Conservation (phyloP, 2,797 vertebrate species). For the Ibycter americanus region DNA sequence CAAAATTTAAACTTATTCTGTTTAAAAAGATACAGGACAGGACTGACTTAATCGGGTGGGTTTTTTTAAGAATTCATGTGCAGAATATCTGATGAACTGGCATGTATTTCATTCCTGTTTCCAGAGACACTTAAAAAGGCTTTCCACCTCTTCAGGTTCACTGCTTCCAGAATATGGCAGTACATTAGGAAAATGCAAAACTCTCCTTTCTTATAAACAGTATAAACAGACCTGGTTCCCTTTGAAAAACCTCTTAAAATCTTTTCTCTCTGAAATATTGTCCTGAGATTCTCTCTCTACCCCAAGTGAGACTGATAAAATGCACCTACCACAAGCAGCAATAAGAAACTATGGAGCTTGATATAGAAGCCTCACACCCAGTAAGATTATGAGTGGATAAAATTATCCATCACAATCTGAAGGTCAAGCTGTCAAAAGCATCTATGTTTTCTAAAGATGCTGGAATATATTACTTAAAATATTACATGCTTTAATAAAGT, state of each 20-base stretch:
- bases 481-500: background rate
- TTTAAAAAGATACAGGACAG: background rate
- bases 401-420: background rate
- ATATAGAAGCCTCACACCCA: background rate
- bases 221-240: background rate
- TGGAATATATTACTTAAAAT: background rate
- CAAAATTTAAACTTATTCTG: background rate
- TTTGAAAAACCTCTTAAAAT: background rate
- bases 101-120: background rate
- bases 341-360: background rate
- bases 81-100: background rate
- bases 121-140: background rate
- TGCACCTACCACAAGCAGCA: background rate
- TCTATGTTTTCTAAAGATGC: background rate
- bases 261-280: background rate
- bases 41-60: background rate
- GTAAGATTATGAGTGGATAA: background rate
- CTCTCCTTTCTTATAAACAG: background rate
- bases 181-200: background rate
- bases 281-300: background rate
- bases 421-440: background rate
- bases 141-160: background rate
- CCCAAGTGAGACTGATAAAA: background rate
- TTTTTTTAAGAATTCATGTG: background rate
- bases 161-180: background rate